Evolutionary conservation across 2,113 vertebrate genomes (phyloP).

Genomic region (Misgurnus anguillicaudatus): DNA sequence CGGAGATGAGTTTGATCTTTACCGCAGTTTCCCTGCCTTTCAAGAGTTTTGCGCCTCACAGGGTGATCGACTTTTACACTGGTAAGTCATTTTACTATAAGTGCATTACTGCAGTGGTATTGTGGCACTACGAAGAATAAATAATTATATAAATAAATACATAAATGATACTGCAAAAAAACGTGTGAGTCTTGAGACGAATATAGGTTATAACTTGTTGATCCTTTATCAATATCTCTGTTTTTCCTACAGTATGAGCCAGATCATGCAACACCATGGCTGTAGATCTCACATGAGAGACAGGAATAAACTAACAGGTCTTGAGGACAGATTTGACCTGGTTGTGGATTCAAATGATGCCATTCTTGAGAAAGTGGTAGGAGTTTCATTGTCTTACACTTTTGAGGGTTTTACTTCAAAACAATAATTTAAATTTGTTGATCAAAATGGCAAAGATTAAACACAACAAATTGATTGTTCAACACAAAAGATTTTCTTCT

Average conservation of each 20-base stretch:
- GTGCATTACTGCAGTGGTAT: no score
- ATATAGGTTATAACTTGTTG: no score
- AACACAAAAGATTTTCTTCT: no score
- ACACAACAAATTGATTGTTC: no score
- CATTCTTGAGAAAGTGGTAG: constrained; percentile 94
- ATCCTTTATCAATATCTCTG: background rate
- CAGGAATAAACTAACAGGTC: constrained; percentile 79
- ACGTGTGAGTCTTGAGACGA: no score
- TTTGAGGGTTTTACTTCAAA: background rate
- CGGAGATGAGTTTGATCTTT: constrained; percentile 94
- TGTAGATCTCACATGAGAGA: constrained; percentile 84
- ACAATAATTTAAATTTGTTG: background rate
- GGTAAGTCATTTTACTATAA: constrained; percentile 71
- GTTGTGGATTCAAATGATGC: constrained; percentile 91
- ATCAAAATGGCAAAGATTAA: no score
- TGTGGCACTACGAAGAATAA: no score
- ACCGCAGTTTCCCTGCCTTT: constrained; percentile 91
- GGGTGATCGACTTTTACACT: constrained; percentile 81
- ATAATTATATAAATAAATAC: no score
- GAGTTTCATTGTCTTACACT: constrained; percentile 40
- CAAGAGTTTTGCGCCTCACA: constrained; percentile 85
- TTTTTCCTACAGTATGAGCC: constrained; percentile 83
- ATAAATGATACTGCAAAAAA: no score
- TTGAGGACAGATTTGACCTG: constrained; percentile 92
- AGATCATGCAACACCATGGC: constrained; percentile 90